These are phyloP conservation scores for Leptogaster cylindrica DNA, from an alignment of 2,888 invertebrate species.

Conservation along the genomic window DNA sequence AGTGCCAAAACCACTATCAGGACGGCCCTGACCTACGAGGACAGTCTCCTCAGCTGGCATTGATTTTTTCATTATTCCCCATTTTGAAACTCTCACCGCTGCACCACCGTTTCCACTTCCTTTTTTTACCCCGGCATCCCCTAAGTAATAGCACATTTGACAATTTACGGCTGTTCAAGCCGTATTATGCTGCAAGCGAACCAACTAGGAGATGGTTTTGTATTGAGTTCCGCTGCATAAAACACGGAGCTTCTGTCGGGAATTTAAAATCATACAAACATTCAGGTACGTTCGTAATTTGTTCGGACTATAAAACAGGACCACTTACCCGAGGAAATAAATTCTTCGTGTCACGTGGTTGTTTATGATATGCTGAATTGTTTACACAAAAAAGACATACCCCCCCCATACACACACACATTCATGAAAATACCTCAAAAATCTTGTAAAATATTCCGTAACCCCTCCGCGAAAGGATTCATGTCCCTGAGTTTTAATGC, in stretches of 20 bases:
- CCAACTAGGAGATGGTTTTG: no score
- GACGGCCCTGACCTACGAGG: no score
- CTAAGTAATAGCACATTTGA: slow-evolving; percentile 15
- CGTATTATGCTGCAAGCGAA: slow-evolving; percentile 3
- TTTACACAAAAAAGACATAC: slow-evolving; percentile 41
- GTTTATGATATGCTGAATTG: slow-evolving; percentile 45
- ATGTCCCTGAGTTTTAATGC: no score
- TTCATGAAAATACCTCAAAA: slow-evolving; percentile 17
- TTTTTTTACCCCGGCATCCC: slow-evolving; percentile 7
- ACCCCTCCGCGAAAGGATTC: not conserved
- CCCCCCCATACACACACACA: slow-evolving; percentile 34
- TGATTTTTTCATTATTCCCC: slow-evolving; percentile 26
- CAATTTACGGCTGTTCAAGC: slow-evolving; percentile 31
- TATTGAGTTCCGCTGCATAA: slow-evolving; percentile 3
- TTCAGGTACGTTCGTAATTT: slow-evolving; percentile 18
- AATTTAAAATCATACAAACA: slow-evolving; percentile 6
- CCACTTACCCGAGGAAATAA: slow-evolving; percentile 43
- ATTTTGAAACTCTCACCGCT: slow-evolving; percentile 2
- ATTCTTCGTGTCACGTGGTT: slow-evolving; percentile 42
- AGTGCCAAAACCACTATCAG: no score
- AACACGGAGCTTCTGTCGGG: slow-evolving; percentile 28
- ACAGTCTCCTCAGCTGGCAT: not conserved
- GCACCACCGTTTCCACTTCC: slow-evolving; percentile 25
- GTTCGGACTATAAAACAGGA: slow-evolving; percentile 40
- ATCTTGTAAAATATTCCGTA: slow-evolving; percentile 15